phyloP scores from a whole-genome alignment of 2,797 vertebrate species.

The Zenarchopterus dispar region DNA sequence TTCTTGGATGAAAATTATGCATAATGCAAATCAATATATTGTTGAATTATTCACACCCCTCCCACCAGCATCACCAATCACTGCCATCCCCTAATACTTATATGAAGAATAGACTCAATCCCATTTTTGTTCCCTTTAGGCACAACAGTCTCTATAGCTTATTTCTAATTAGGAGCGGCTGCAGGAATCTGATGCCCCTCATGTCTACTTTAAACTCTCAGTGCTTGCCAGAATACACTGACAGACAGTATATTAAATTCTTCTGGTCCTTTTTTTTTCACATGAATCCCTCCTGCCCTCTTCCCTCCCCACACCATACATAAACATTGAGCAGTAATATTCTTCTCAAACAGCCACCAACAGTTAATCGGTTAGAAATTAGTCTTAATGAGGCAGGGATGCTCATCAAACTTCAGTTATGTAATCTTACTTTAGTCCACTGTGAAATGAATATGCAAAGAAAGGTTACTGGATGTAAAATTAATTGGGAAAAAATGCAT shows the following conservation, averaged over 20 bases:
- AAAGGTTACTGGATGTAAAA: constrained; percentile 15
- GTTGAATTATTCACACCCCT: constrained; percentile 47
- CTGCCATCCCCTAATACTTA: constrained; percentile 15
- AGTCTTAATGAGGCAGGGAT: constrained; percentile 42
- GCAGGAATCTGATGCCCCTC: constrained; percentile 51
- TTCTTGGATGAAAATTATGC: constrained; percentile 40
- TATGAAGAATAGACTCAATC: constrained; percentile 53
- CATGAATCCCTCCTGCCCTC: constrained; percentile 22
- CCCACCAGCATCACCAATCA: too few relatives aligned
- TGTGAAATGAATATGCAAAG: constrained; percentile 36
- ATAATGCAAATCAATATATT: constrained; percentile 41
- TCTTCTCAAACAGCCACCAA: constrained; percentile 34
- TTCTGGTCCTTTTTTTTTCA: background rate
- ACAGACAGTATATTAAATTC: constrained; percentile 29
- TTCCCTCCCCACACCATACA: constrained; percentile 44
- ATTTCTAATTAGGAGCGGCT: constrained; percentile 60
- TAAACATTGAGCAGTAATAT: constrained; percentile 47
- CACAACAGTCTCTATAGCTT: constrained; percentile 53
- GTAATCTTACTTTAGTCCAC: constrained; percentile 27
- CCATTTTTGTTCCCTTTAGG: constrained; percentile 35
- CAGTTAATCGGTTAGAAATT: constrained; percentile 22
- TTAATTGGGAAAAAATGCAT: constrained; percentile 7
- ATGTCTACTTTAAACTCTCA: constrained; percentile 35
- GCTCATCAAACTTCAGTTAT: constrained; percentile 21
- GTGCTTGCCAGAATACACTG: constrained; percentile 23